Evolutionary conservation across 2,113 vertebrate genomes (phyloP).

Genomic region (Gambusia holbrooki): DNA sequence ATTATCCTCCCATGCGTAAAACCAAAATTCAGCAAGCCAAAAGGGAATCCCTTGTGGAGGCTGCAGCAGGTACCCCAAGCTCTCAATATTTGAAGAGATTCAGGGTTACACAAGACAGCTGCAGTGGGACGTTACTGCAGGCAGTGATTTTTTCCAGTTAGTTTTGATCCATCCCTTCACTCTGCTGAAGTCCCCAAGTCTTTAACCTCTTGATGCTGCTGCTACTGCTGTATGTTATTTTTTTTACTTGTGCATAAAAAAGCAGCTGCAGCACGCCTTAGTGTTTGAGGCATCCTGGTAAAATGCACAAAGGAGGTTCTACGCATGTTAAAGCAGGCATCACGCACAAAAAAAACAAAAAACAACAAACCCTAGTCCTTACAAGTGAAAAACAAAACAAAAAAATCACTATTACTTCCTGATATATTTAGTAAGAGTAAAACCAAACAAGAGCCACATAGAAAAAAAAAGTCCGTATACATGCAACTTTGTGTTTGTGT

Average conservation of each 20-base stretch:
- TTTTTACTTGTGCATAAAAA: neutral
- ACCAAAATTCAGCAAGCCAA: slow-evolving; percentile 28
- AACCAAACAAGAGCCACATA: neutral
- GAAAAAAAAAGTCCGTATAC: neutral
- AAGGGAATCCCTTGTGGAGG: slow-evolving; percentile 32
- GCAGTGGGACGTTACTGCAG: slow-evolving; percentile 46
- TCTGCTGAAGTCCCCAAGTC: neutral
- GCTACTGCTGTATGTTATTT: neutral
- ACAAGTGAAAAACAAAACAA: neutral
- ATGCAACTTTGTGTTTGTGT: neutral
- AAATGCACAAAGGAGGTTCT: neutral
- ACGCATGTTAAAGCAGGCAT: neutral
- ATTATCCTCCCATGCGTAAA: slow-evolving; percentile 38
- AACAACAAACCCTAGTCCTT: no score
- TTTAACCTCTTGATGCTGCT: slow-evolving; percentile 1
- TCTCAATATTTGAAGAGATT: slow-evolving; percentile 18
- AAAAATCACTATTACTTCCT: neutral
- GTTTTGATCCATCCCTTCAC: neutral
- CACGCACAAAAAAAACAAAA: no score
- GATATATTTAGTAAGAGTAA: neutral
- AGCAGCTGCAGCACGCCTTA: neutral
- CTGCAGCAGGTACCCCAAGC: slow-evolving; percentile 20
- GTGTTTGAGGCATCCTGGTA: neutral
- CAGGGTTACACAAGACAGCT: slow-evolving; percentile 45
- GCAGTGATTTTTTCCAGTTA: neutral